These are phyloP conservation scores for Apodemus speciosus DNA, from an alignment of 2,113 vertebrate species.

Conservation along the genomic window DNA sequence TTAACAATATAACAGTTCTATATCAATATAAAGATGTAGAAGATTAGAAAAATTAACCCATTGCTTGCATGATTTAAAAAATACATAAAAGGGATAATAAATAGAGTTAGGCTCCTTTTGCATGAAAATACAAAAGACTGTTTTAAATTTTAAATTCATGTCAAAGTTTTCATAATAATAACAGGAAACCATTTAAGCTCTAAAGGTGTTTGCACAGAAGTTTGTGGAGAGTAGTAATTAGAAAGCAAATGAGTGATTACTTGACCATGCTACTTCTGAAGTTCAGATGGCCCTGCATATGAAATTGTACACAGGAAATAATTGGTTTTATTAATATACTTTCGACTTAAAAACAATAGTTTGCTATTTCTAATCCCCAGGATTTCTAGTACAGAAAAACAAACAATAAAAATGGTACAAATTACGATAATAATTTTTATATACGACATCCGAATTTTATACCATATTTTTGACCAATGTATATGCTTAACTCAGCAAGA, in stretches of 20 bases:
- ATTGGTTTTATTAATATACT: neutral
- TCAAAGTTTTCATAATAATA: neutral
- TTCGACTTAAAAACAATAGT: neutral
- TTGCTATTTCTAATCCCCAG: neutral
- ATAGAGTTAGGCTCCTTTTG: too few relatives aligned
- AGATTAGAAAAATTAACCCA: too few relatives aligned
- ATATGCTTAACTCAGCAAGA: neutral
- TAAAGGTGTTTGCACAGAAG: neutral
- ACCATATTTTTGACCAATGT: neutral
- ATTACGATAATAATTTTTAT: neutral
- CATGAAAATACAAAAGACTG: too few relatives aligned
- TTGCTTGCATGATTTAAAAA: too few relatives aligned
- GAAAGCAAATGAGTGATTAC: neutral
- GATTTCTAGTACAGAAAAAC: accelerated
- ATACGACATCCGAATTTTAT: neutral
- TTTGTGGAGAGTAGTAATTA: neutral
- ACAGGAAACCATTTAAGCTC: neutral
- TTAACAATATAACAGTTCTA: too few relatives aligned
- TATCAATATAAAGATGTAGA: too few relatives aligned
- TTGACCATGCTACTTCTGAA: neutral
- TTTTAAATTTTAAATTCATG: slow-evolving; percentile 45
- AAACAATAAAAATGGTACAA: neutral
- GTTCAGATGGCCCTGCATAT: neutral
- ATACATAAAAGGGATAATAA: too few relatives aligned
- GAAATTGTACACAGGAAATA: neutral